phyloP scores from a whole-genome alignment of 2,888 invertebrate species.

The Amiota minor region DNA sequence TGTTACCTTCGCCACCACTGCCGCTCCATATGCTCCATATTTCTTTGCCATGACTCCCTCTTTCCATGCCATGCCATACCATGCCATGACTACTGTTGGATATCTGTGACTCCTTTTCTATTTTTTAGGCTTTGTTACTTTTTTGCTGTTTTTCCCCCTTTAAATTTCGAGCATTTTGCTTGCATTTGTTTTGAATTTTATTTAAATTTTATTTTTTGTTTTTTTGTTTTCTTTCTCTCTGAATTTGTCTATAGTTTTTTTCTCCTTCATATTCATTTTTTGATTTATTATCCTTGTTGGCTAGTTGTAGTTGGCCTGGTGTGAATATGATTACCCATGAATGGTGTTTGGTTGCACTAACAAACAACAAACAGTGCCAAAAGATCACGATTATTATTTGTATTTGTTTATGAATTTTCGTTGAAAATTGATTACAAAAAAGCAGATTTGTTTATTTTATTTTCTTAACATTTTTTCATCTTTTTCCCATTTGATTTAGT shows the following conservation, averaged over 20 bases:
- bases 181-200: constrained; percentile 55
- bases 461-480: not conserved
- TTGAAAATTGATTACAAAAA: constrained; percentile 28
- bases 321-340: constrained; percentile 58
- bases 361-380: constrained; percentile 21
- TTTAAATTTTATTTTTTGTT: constrained; percentile 46
- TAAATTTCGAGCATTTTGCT: constrained; percentile 46
- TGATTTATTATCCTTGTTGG: constrained; percentile 64
- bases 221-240: constrained; percentile 31
- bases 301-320: constrained; percentile 51
- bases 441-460: constrained; percentile 15
- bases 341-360: constrained; percentile 39
- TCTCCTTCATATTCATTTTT: constrained; percentile 39
- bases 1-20: constrained; percentile 33
- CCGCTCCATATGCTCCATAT: constrained; percentile 54
- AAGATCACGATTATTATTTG: constrained; percentile 56
- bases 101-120: constrained; percentile 43
- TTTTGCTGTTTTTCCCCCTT: constrained; percentile 45
- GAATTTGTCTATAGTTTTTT: constrained; percentile 60
- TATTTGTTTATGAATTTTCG: constrained; percentile 36
- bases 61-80: constrained; percentile 38
- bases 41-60: constrained; percentile 35
- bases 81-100: constrained; percentile 17
- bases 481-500: no score
- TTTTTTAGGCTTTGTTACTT: constrained; percentile 15